Evolutionary conservation across 2,888 invertebrate genomes (phyloP), one percentile per base, ranked within the genome.

Genomic region (Hypselothyrea guttata): DNA sequence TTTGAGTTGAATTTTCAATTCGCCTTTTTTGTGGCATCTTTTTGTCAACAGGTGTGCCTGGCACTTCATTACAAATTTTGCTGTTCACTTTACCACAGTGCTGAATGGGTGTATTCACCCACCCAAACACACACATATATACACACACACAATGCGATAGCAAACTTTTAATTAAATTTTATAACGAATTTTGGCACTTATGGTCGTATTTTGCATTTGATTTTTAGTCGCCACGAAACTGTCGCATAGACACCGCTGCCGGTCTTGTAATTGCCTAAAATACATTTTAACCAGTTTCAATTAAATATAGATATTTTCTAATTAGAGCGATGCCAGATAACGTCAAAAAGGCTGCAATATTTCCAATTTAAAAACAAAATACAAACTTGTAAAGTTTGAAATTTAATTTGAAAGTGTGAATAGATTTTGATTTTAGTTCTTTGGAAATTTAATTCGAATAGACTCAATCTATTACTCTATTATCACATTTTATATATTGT

Each of bases 151-250:
- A 71, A 71, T 55, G 34, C 49, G 40, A 27, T 27, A 52, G 53
- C 42, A 57, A 78, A 84, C 64, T 84, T 78, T 78, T 84, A 78
- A 78, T 78, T 78, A 78, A 78, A 81, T 71, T 67, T 64, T 62
- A 60, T 42, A 77, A 74, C 53, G 59, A 81, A 84, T 71, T 74
- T 74, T 22, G 2, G 22, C 58, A 67, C 71, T 78, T 81, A 74
- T 57, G 5, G 22, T 22, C 22, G 22, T 22, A 22, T 22, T 22
- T 22, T 5, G 22, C 5, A 81, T 84, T 84, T 84, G 75, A 77
- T 78, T 78, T 77, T 74, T 54, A 52, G 77, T 78, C 58, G 61
- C 82, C 65, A 58, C 61, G 78, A 68, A 71, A 84, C 75, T 68
- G 78, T 78, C 71, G 78, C 78, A 58, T 66, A 44, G 84, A 41